Evolutionary conservation across 2,888 invertebrate genomes (phyloP), one percentile per base, ranked within the genome.

Genomic region (Ischnus inquisitorius): DNA sequence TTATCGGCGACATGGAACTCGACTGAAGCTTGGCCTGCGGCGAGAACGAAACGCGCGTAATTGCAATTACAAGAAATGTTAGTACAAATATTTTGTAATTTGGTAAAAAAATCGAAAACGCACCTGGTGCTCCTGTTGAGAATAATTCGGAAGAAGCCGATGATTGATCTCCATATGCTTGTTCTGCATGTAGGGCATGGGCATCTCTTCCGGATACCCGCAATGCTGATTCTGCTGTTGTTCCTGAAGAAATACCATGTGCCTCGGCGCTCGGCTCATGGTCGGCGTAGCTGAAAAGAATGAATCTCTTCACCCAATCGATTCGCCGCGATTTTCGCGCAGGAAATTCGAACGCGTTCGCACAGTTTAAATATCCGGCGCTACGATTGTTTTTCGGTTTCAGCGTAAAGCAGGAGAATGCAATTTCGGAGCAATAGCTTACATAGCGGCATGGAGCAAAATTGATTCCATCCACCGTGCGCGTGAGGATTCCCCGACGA

Each of bases 401-500:
- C 28, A 8, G 19, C 0, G 6, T n/a, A 28, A 25, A 54, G 54
- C 19, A 51, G 10, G 12, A 43, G 14, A 12, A 69, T 51, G 39
- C 14, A 16, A 34, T 10, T 16, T 67, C 48, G 8, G 5, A 16
- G 28, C 48, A 10, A 65, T 57, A 69, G 89, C 93, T 93, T 86
- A 93, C 93, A 89, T 72, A 93, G 88, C 76, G 92, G 88, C 62
- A 93, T 87, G 5, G 90, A 89, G 84, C 92, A 93, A 88, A 92
- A 93, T 87, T 93, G 93, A 80, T 90, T 88, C 93, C 93, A 93
- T 22, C 92, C 88, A 34, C 90, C 88, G 46, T 92, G 91, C 41
- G 85, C 86, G 79, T 90, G 90, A 28, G 89, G 86, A 87, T 89
- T 89, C 19, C 88, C 77, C 82, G 83, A 87, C 79, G 91, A 91